Base-by-base conservation (phyloP, 2,797 vertebrate genomes). In the Brachyrhaphis roseni region DNA sequence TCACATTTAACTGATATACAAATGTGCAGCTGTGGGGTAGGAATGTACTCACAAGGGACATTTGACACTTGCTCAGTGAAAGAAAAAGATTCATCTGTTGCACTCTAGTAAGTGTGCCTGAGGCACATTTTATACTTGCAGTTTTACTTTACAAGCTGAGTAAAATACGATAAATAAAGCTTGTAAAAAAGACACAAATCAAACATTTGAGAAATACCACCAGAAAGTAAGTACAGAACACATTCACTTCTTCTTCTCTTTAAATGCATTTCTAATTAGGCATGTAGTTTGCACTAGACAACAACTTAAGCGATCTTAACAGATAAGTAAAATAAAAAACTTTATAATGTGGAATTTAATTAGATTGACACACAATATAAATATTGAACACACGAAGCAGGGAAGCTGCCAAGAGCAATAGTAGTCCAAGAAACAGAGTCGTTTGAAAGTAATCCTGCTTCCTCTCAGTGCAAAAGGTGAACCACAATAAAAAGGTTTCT, bases 1-100 rank as follows among this genome's bases (percentile, higher is more conserved):
- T 84, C 78, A 43, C 73, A 82, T 73, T 68, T 70, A 77, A 28
- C 77, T 83, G 78, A 83, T 74, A 76, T 77, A 76, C 76, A 66
- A 76, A 75, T 41, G 77, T 59, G 28, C 72, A 53, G 72, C 73
- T 77, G 11, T 11, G 72, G 82, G 72, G 62, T 57, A 71, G 45
- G 71, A 82, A 66, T n/a, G 43, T 70, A 64, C 8, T 28, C 8
- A 47, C 34, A 64, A 64, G 64, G 59, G 71, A 45, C 59, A 79
- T 59, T 28, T 20, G 15, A 62, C 77, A 76, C 68, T 23, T 18
- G 43, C 49, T 78, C 62, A 49, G 82, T 23, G 31, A 68, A 78
- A 34, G 41, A 47, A n/a, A 12, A 68, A 64, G 68, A 66, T 39
- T 55, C 1, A 78, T 62, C 26, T 8, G 72, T 26, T 77, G 49